Conservation (phyloP, 2,113 vertebrate genomes). For the Axis porcinus region DNA sequence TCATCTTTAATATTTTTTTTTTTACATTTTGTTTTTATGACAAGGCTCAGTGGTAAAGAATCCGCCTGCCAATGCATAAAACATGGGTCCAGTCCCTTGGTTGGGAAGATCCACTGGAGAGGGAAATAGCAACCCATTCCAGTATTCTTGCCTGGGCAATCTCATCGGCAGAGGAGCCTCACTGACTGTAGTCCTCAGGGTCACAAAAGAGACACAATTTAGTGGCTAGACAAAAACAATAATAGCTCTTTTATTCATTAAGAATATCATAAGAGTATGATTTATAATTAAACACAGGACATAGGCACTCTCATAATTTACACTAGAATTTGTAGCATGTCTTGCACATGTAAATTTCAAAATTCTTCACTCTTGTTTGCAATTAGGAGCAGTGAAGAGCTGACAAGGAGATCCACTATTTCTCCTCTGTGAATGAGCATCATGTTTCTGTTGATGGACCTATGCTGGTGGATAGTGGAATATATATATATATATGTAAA, state of each 20-base stretch:
- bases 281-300: neutral
- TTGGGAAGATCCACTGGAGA: neutral
- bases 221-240: neutral
- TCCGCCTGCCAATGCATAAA: neutral
- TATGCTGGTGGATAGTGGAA: neutral
- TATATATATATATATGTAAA: neutral
- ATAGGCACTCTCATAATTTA: neutral
- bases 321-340: neutral
- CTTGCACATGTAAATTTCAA: neutral
- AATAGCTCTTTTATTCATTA: neutral
- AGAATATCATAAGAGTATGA: neutral
- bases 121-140: neutral
- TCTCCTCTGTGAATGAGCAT: neutral
- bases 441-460: neutral
- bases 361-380: neutral
- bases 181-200: neutral
- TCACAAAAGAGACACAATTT: neutral
- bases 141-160: neutral
- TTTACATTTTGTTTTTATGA: neutral
- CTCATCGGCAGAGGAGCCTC: neutral
- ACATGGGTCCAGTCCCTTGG: neutral
- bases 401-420: neutral
- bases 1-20: neutral
- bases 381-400: neutral
- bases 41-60: neutral